Percentiles rank a stretch among this genome's conserved stretches.
phyloP scores from a whole-genome alignment of 2,797 vertebrate species.

The Liasis olivaceus region DNA sequence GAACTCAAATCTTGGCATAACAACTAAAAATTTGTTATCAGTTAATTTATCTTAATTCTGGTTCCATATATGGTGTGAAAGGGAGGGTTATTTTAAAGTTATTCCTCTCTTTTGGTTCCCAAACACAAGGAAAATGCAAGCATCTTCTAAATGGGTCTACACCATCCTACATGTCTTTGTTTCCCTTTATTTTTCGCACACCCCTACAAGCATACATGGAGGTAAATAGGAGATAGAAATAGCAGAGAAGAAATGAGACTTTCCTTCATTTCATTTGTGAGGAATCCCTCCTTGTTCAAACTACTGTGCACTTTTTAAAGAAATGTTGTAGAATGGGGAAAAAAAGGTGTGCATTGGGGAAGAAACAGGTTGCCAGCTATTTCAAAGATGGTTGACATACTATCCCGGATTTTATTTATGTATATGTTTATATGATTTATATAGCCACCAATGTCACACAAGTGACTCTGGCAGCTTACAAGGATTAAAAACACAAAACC shows the following conservation, averaged over 20 bases:
- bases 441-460: neutral
- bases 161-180: neutral
- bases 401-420: neutral
- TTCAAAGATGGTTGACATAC: neutral
- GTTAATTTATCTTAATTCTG: neutral
- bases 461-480: too few species aligned
- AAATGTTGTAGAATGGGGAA: neutral
- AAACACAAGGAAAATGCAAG: neutral
- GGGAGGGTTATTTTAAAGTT: neutral
- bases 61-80: neutral
- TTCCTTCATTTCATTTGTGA: neutral
- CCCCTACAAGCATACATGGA: neutral
- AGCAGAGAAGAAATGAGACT: neutral
- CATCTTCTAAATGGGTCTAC: neutral
- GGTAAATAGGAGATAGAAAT: neutral
- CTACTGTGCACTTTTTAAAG: neutral
- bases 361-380: neutral
- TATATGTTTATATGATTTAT: neutral
- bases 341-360: neutral
- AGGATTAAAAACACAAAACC: too few species aligned
- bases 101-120: neutral
- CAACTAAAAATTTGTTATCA: neutral
- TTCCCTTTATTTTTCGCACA: neutral
- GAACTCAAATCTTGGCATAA: neutral
- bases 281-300: neutral